A percentile compares a stretch with the other conserved stretches of the same genome.
phyloP scores from a whole-genome alignment of 2,113 vertebrate genomes.

The Casuarius casuarius region DNA sequence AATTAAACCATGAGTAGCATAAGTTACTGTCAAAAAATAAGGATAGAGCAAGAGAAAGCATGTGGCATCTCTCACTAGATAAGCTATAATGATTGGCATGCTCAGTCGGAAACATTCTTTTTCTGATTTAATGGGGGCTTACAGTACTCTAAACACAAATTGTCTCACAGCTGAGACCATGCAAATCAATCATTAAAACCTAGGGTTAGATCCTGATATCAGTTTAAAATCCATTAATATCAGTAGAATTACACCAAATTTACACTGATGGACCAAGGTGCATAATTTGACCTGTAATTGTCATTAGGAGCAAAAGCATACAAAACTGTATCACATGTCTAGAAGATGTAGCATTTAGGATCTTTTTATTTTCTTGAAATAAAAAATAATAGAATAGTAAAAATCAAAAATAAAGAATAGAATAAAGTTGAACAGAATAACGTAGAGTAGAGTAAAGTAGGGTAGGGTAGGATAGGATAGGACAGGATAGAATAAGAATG shows the following conservation, averaged over 20 bases:
- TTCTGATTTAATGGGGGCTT: conserved; percentile 57
- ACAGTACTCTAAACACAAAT: background rate
- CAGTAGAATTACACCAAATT: background rate
- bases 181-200: conserved; percentile 56
- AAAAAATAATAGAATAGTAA: background rate
- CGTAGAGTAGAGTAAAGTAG: background rate
- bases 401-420: background rate
- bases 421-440: background rate
- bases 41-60: conserved; percentile 34
- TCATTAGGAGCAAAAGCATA: background rate
- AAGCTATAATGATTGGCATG: conserved; percentile 49
- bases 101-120: conserved; percentile 15
- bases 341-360: background rate
- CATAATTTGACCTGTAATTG: background rate
- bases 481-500: background rate
- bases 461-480: background rate
- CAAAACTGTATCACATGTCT: background rate
- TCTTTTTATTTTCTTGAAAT: background rate
- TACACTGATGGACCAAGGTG: background rate
- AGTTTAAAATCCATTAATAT: conserved; percentile 33
- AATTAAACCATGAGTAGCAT: conserved; percentile 43
- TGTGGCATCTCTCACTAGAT: conserved; percentile 57
- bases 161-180: conserved; percentile 49
- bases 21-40: conserved; percentile 62
- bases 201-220: background rate